phyloP scores from a whole-genome alignment of 2,113 vertebrate species.

The Xyrauchen texanus region DNA sequence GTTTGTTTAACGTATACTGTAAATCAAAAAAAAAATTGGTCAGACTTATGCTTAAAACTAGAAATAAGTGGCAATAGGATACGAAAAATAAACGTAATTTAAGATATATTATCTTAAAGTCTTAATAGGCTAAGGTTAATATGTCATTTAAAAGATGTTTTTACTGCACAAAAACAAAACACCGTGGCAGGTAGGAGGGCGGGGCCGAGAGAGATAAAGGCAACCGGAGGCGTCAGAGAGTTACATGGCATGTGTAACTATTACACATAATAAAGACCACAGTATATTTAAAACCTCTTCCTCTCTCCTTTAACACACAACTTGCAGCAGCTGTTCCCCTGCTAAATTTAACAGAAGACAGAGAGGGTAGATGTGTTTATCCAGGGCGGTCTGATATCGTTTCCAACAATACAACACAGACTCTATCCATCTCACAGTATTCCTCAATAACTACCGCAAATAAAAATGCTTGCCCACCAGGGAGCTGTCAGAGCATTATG shows the following conservation, averaged over 20 bases:
- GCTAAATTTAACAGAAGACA: slow-evolving; percentile 18
- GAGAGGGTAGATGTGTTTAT: slow-evolving; percentile 6
- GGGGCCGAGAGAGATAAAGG: too few relatives aligned
- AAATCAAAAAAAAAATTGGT: too few relatives aligned
- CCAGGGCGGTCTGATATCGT: neutral
- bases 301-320: neutral
- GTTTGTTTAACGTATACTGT: too few relatives aligned
- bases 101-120: too few relatives aligned
- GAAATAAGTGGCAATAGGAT: too few relatives aligned
- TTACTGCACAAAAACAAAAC: neutral
- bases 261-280: neutral
- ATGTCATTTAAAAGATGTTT: neutral
- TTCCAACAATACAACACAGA: slow-evolving; percentile 1
- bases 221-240: too few relatives aligned
- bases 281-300: neutral
- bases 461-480: slow-evolving; percentile 22
- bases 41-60: too few relatives aligned
- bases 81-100: too few relatives aligned
- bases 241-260: too few relatives aligned
- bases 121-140: too few relatives aligned
- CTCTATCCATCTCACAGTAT: slow-evolving; percentile 8
- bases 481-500: neutral
- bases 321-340: slow-evolving; percentile 3
- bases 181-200: too few relatives aligned
- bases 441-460: slow-evolving; percentile 25